A percentile compares a stretch with the other conserved stretches of the same genome.
These are phyloP conservation scores for Rhingia rostrata DNA, from an alignment of 2,888 invertebrate species.

Conservation along the genomic window DNA sequence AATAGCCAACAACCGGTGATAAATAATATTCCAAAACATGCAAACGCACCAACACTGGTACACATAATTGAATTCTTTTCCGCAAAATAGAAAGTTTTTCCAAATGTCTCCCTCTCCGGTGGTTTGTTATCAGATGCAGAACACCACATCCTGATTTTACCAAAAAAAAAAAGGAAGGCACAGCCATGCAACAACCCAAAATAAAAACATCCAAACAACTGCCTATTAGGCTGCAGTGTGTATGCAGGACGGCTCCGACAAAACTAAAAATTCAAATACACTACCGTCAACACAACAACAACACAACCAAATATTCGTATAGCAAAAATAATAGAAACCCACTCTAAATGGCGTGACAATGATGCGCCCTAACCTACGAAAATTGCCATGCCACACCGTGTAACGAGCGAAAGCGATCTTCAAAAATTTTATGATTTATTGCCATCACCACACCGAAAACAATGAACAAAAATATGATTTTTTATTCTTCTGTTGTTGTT, in stretches of 20 bases:
- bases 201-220: slow-evolving; percentile 47
- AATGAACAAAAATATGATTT: slow-evolving; percentile 67
- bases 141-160: slow-evolving; percentile 63
- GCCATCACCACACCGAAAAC: slow-evolving; percentile 68
- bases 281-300: not conserved
- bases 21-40: slow-evolving; percentile 60
- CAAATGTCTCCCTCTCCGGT: slow-evolving; percentile 40
- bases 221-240: slow-evolving; percentile 44
- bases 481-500: slow-evolving; percentile 27
- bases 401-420: slow-evolving; percentile 78
- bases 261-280: slow-evolving; percentile 31
- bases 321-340: slow-evolving; percentile 41
- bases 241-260: slow-evolving; percentile 28
- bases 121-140: slow-evolving; percentile 67
- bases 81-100: slow-evolving; percentile 64
- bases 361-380: slow-evolving; percentile 69
- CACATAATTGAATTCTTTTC: slow-evolving; percentile 5
- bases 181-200: slow-evolving; percentile 51
- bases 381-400: slow-evolving; percentile 77
- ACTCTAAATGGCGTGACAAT: slow-evolving; percentile 73
- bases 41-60: slow-evolving; percentile 29
- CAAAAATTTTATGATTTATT: slow-evolving; percentile 82
- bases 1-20: slow-evolving; percentile 55
- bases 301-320: slow-evolving; percentile 3
- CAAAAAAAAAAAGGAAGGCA: slow-evolving; percentile 41